Base-by-base conservation (phyloP, 2,888 invertebrate species). In the Andrena marginata region DNA sequence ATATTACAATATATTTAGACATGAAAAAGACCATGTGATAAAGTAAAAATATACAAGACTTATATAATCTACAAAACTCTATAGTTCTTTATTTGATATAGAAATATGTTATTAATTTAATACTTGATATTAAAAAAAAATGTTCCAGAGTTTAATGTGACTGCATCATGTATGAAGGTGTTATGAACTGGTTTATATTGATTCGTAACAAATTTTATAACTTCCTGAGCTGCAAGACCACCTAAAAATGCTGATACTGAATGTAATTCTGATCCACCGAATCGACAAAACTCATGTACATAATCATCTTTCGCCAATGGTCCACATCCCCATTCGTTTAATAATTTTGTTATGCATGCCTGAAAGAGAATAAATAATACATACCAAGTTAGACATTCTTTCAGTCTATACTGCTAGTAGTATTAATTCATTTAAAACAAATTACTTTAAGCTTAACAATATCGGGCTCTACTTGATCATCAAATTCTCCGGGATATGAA, bases 181-280 rank as follows among this genome's bases (percentile, higher is more conserved):
- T 99, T 99, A 94, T 99, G 97, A 76, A 99, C 96, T 51, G 99
- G 99, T 91, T 98, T 97, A 94, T 99, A 99, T 95, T 99, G 99
- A 91, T 97, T 96, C 2, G 99, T 99, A 74, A 99, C 96, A 77
- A 99, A 95, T 95, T 99, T 99, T 6, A 93, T 93, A 4, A 97
- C 97, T 95, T 99, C 99, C 92, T 99, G 99, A 7, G 99, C 99
- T 33, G 97, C 97, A 93, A 98, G 97, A 3, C 99, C 99, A 84
- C 97, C 98, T 94, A 99, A 95, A 93, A 98, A 98, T 6, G 99
- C 97, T 13, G 99, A 98, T 13, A 99, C 96, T 42, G 98, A 97
- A 94, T 99, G 99, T 80, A 99, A 95, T 94, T 99, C 99, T 10
- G 98, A 96, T 10, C 98, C 99, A 13, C 99, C 99, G 94, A 98